Percentiles rank a stretch among this genome's conserved stretches.
Evolutionary conservation across 2,797 vertebrate genomes (phyloP).

Genomic region (Enteromius anoplus): DNA sequence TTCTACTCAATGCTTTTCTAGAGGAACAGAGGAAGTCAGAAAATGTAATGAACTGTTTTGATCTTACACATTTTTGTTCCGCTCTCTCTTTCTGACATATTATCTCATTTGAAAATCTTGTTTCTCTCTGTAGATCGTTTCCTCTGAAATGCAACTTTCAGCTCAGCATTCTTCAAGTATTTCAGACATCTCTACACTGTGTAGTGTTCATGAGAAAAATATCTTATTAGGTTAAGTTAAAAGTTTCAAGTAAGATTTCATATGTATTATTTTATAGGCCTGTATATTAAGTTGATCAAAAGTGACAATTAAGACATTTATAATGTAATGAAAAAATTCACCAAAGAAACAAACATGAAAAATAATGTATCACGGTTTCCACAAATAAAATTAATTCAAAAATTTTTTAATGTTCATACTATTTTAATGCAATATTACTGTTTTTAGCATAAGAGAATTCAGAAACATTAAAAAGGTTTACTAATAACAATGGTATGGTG

Average conservation of each 20-base stretch:
- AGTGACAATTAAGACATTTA: background rate
- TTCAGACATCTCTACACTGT: too few species aligned
- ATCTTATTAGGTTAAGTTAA: background rate
- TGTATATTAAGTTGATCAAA: background rate
- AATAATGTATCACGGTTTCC: background rate
- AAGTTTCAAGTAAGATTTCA: background rate
- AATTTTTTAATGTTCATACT: background rate
- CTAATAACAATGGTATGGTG: background rate
- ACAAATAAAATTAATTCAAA: background rate
- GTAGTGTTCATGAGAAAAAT: background rate
- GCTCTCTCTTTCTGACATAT: constrained; percentile 18
- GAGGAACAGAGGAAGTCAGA: constrained; percentile 18
- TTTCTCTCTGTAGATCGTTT: constrained; percentile 17
- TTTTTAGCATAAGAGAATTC: background rate
- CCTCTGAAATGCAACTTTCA: constrained; percentile 9
- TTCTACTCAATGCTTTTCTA: constrained; percentile 22
- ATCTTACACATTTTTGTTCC: constrained; percentile 20
- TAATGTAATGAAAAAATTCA: background rate
- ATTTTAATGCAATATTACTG: background rate
- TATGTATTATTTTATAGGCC: background rate
- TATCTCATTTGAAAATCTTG: constrained; percentile 17
- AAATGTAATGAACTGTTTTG: constrained; percentile 26
- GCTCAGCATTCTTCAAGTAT: constrained; percentile 13
- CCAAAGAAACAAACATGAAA: background rate
- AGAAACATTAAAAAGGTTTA: background rate